Evolutionary conservation across 23 tunicate genomes (phyloP), one percentile per base, ranked within the genome.

Genomic region (Diplosoma virens): DNA sequence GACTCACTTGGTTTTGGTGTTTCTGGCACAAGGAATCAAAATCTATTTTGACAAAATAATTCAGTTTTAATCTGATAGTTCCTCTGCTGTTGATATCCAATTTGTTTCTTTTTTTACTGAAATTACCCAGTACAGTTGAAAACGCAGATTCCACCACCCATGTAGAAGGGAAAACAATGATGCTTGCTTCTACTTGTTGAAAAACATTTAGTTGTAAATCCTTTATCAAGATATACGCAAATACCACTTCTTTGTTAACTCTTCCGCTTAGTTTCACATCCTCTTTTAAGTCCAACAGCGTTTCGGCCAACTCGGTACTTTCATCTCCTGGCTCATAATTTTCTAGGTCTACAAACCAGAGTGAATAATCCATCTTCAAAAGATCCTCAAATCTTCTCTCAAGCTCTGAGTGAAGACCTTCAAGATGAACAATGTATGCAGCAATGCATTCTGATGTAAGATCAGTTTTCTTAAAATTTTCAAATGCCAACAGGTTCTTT

Each of bases 151-250:
- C n/a, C 70, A 63, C 70, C 70, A 63, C 30, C 70, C 70, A 63
- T 63, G 70, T 63, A 63, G 70, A 6, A 29, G n/a, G 70, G 70
- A 63, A 63, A n/a, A 36, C 70, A 63, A 63, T 63, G 70, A 29
- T 63, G 70, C 70, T 63, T 63, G 70, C 70, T 63, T 63, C 70
- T 63, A 63, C 70, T 63, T 25, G 70, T n/a, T 63, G 70, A 63
- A 63, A 63, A 63, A 63, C 35, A 63, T 63, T 63, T 63, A 20
- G 70, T 26, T 63, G 35, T 30, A 29, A 63, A 63, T 63, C 70
- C 36, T 63, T 63, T 63, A 63, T 63, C 70, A 63, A 63, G 70
- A 63, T 30, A 20, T 63, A 63, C 9, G 37, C 70, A 63, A 63
- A 63, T 63, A 63, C 70, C 70, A 34, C 70, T 63, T 63, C 70